phyloP scores from a whole-genome alignment of 2,888 invertebrate genomes.

The Parnassius mnemosyne region DNA sequence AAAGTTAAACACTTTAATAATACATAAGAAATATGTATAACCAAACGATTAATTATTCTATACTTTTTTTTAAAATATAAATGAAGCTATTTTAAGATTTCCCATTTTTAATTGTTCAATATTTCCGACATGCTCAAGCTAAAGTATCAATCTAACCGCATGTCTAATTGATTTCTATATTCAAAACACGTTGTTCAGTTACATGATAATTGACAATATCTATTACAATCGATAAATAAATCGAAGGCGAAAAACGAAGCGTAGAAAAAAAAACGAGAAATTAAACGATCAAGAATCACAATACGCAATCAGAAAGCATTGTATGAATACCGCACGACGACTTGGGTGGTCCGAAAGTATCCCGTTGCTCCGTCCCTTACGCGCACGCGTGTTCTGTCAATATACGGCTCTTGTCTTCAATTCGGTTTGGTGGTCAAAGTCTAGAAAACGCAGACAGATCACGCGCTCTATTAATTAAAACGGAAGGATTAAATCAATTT shows the following conservation, averaged over 20 bases:
- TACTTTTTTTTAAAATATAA: too few relatives aligned
- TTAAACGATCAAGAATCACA: slow-evolving; percentile 62
- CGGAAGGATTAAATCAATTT: slow-evolving; percentile 7
- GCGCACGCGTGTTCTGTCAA: slow-evolving; percentile 24
- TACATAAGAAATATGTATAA: too few relatives aligned
- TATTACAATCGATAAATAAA: slow-evolving; percentile 27
- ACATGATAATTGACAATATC: slow-evolving; percentile 27
- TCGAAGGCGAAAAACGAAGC: slow-evolving; percentile 28
- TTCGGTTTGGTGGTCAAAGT: slow-evolving; percentile 34
- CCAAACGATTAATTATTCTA: too few relatives aligned
- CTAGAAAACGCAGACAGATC: slow-evolving; percentile 22
- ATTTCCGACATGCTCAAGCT: neutral
- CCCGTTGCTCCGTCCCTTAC: slow-evolving; percentile 40
- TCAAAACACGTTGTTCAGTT: slow-evolving; percentile 9
- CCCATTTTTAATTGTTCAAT: too few relatives aligned
- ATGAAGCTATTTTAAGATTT: neutral
- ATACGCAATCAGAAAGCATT: slow-evolving; percentile 50
- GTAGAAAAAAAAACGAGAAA: slow-evolving; percentile 37
- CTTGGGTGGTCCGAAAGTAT: slow-evolving; percentile 71
- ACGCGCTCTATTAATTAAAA: slow-evolving; percentile 18
- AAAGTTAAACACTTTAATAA: too few relatives aligned
- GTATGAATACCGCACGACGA: slow-evolving; percentile 54
- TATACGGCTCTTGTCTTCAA: slow-evolving; percentile 28
- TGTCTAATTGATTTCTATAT: slow-evolving; percentile 21
- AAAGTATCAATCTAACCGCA: slow-evolving; percentile 7